phyloP scores from a whole-genome alignment of 1,140 invertebrate genomes.

The Neelides sp. region DNA sequence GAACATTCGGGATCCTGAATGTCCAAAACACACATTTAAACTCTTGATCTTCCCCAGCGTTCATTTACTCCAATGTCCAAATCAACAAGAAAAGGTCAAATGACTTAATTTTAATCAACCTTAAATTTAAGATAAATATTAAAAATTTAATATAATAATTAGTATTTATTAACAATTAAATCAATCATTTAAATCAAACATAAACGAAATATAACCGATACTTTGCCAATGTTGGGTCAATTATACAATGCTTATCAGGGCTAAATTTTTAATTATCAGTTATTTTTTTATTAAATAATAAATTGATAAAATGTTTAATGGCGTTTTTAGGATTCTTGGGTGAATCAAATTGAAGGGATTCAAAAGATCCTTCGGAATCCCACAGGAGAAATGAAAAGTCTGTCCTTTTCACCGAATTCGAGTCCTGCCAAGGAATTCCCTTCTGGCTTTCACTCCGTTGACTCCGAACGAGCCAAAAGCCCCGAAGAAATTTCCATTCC shows the following conservation, averaged over 20 bases:
- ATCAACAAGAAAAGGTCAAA: conserved; percentile 56
- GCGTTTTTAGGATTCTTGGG: conserved; percentile 24
- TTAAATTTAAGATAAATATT: neutral
- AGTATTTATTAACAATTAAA: neutral
- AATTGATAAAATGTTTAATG: too few species aligned
- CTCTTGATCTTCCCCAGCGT: conserved; percentile 86
- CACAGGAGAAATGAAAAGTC: conserved; percentile 7
- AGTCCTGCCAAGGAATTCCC: conserved; percentile 21
- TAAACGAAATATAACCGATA: too few species aligned
- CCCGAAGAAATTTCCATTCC: conserved; percentile 37
- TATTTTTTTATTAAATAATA: too few species aligned
- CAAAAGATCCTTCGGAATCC: conserved; percentile 30
- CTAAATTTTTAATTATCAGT: too few species aligned
- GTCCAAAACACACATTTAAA: conserved; percentile 84
- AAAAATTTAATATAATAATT: conserved; percentile 2
- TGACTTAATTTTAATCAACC: neutral
- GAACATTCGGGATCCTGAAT: conserved; percentile 82
- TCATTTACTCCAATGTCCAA: conserved; percentile 80
- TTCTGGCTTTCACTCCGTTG: conserved; percentile 17
- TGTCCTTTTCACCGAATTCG: conserved; percentile 5
- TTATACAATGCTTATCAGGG: neutral
- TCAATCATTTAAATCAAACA: too few species aligned
- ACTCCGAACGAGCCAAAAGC: conserved; percentile 23
- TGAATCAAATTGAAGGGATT: conserved; percentile 25
- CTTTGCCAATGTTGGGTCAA: neutral